phyloP scores from a whole-genome alignment of 2,797 vertebrate genomes.

The Phyllotis vaccarum region DNA sequence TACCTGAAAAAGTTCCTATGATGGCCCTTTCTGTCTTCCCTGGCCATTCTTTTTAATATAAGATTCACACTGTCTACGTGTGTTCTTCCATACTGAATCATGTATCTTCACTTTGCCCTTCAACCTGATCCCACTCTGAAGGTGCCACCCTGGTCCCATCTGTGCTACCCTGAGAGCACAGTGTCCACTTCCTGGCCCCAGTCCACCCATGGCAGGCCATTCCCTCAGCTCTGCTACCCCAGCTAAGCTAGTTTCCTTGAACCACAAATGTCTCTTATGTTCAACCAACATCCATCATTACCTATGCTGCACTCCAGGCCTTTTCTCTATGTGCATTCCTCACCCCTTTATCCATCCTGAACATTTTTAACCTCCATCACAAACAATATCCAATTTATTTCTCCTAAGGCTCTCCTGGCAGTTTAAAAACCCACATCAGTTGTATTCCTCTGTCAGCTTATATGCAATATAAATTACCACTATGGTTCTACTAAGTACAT shows the following conservation, averaged over 20 bases:
- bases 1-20: conserved; percentile 18
- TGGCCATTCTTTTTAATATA: neutral
- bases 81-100: neutral
- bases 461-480: conserved; percentile 16
- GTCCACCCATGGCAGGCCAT: too few species aligned
- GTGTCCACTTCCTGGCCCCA: neutral
- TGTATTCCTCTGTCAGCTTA: neutral
- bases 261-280: neutral
- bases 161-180: neutral
- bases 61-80: neutral
- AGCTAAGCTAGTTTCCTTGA: neutral
- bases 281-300: neutral
- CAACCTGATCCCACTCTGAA: neutral
- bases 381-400: neutral
- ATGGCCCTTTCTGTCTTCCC: conserved; percentile 24
- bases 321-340: neutral
- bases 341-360: neutral
- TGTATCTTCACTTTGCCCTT: conserved; percentile 22
- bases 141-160: neutral
- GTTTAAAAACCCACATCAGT: neutral
- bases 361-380: neutral
- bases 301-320: neutral
- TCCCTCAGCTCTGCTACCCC: neutral
- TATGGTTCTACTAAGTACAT: neutral
- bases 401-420: neutral